Base-by-base conservation (phyloP, 2,888 invertebrate species). In the Cerceris rybyensis region DNA sequence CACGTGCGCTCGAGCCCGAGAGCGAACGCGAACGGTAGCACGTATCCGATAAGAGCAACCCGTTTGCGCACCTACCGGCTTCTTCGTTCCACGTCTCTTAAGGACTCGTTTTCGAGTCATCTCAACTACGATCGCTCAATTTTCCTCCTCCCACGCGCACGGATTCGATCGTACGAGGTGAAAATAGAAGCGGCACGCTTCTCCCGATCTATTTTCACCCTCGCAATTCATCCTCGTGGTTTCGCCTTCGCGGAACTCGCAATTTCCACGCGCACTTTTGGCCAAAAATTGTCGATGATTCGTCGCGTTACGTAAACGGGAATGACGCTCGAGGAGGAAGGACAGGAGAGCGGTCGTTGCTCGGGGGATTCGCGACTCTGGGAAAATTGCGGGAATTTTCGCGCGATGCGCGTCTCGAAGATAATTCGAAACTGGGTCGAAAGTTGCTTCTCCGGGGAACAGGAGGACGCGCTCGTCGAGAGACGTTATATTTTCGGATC, bases 401-500 rank as follows among this genome's bases (percentile, higher is more conserved):
- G 14, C 54, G 17, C 17, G 54, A 55, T 11, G 50, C 9, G n/a
- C 49, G 61, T 41, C 55, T 17, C 8, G 49, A 60, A 61, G 66
- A 63, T 64, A 68, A 60, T 54, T 71, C 55, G 78, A 75, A 84
- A 83, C 74, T 77, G 72, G 79, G 84, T 83, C 84, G 84, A 72
- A 81, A 83, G 67, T 80, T 67, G 70, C 6, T 42, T 68, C 59
- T 70, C 58, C 52, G 63, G 60, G 65, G 58, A 13, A 8, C 70
- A 59, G 59, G 58, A 61, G 70, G 61, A 65, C 70, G 41, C 70
- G 73, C 52, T 28, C 69, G 83, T 8, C 75, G 70, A 49, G 74
- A 65, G 64, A 63, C 55, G 75, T 68, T 83, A 57, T 83, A 83
- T 83, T 83, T 83, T 83, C 74, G 84, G 83, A 84, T 75, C 70